phyloP scores from a whole-genome alignment of 2,797 vertebrate genomes.

The Pogonophryne albipinna region DNA sequence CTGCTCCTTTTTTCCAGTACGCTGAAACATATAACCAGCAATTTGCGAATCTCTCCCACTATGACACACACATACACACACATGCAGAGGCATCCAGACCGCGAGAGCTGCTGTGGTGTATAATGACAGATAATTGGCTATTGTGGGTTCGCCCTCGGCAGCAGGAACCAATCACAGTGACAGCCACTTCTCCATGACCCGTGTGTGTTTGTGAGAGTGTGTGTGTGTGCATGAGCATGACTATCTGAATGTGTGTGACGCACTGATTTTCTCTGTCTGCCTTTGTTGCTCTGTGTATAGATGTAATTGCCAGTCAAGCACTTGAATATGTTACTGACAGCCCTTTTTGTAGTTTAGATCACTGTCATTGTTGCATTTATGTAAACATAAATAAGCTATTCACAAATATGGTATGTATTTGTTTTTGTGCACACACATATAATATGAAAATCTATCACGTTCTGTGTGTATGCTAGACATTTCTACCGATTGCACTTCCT shows the following conservation, averaged over 20 bases:
- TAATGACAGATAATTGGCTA: constrained; percentile 84
- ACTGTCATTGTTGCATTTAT: constrained; percentile 37
- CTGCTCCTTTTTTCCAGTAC: constrained; percentile 61
- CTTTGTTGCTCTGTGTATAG: constrained; percentile 41
- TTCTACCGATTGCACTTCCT: not conserved
- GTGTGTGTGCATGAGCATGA: constrained; percentile 3
- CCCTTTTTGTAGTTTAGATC: constrained; percentile 46
- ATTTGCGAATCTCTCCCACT: constrained; percentile 76
- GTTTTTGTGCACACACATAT: no score
- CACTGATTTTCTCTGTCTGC: constrained; percentile 44
- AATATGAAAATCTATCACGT: not conserved
- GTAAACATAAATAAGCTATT: constrained; percentile 50
- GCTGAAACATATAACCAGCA: constrained; percentile 75
- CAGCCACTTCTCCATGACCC: constrained; percentile 78
- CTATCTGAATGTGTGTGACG: constrained; percentile 34
- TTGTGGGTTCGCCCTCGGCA: constrained; percentile 77
- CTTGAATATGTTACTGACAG: constrained; percentile 39
- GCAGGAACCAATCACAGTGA: constrained; percentile 80
- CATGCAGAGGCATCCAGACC: constrained; percentile 65
- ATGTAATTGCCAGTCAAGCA: constrained; percentile 47
- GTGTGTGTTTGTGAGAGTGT: constrained; percentile 32
- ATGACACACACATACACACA: constrained; percentile 52
- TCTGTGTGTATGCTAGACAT: not conserved
- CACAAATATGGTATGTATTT: not conserved
- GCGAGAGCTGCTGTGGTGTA: constrained; percentile 76